Conservation (phyloP, 2,797 vertebrate species). For the Anolis apletophallus region DNA sequence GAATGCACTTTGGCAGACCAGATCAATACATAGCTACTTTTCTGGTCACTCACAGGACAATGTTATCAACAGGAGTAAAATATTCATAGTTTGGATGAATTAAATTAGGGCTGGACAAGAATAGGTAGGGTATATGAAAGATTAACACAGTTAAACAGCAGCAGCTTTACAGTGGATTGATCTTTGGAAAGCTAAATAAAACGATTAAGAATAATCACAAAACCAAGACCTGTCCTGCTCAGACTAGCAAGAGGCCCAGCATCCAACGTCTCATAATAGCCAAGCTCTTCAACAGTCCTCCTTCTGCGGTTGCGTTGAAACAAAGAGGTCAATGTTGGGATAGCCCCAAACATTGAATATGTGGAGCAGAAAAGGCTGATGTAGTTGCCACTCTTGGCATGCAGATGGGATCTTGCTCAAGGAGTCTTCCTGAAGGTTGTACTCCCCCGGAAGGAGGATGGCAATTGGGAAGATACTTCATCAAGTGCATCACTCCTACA, state of each 20-base stretch:
- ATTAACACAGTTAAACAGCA: background rate
- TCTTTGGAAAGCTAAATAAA: background rate
- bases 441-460: no score
- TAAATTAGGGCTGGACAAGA: background rate
- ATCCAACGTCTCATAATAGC: background rate
- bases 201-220: background rate
- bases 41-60: background rate
- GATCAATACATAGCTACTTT: no score
- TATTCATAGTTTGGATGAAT: background rate
- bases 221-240: background rate
- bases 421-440: no score
- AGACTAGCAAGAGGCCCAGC: background rate
- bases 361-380: no score
- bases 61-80: background rate
- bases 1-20: no score
- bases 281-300: background rate
- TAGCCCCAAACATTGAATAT: no score
- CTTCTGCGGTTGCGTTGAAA: background rate
- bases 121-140: background rate
- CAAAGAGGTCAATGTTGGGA: no score
- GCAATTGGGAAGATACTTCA: no score
- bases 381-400: no score
- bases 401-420: no score
- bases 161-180: background rate
- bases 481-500: no score